phyloP scores from a whole-genome alignment of 92 coral and sea anemone species.

The Porites rus region DNA sequence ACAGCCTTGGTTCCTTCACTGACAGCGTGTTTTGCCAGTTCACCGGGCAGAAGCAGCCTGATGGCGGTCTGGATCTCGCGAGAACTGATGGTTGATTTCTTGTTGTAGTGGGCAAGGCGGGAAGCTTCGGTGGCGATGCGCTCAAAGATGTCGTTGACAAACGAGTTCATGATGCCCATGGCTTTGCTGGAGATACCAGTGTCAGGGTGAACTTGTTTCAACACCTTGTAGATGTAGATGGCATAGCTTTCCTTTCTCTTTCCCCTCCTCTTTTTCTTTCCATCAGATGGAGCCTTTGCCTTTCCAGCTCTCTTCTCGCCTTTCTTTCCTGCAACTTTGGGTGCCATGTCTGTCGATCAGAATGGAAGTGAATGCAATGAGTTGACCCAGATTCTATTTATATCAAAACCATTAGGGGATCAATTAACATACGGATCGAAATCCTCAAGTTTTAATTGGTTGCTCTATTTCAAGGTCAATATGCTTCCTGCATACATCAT shows the following conservation, averaged over 20 bases:
- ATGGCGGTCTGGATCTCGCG: constrained; percentile 82
- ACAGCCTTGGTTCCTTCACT: constrained; percentile 99
- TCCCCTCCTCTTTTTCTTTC: constrained; percentile 43
- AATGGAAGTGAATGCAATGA: not conserved
- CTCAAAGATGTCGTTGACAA: constrained; percentile 89
- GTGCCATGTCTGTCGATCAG: constrained; percentile 5
- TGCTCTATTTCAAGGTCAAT: no score
- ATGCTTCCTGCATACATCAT: no score
- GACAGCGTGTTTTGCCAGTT: constrained; percentile 83
- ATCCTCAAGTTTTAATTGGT: no score
- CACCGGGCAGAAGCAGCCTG: constrained; percentile 73
- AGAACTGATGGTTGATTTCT: constrained; percentile 78
- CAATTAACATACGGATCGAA: no score
- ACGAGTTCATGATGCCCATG: constrained; percentile 96
- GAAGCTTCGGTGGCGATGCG: constrained; percentile 92
- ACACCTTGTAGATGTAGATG: constrained; percentile 63
- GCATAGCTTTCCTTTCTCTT: constrained; percentile 84
- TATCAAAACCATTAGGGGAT: no score
- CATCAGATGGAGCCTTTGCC: not conserved
- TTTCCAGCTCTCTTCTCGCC: constrained; percentile 22
- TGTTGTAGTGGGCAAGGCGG: constrained; percentile 95
- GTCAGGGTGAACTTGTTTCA: constrained; percentile 55
- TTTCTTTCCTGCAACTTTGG: not conserved
- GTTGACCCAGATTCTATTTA: no score
- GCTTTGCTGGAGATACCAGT: constrained; percentile 97